Evolutionary conservation across 2,888 invertebrate species (phyloP), one percentile per base, ranked within the genome.

Genomic region (Poecilus cupreus): DNA sequence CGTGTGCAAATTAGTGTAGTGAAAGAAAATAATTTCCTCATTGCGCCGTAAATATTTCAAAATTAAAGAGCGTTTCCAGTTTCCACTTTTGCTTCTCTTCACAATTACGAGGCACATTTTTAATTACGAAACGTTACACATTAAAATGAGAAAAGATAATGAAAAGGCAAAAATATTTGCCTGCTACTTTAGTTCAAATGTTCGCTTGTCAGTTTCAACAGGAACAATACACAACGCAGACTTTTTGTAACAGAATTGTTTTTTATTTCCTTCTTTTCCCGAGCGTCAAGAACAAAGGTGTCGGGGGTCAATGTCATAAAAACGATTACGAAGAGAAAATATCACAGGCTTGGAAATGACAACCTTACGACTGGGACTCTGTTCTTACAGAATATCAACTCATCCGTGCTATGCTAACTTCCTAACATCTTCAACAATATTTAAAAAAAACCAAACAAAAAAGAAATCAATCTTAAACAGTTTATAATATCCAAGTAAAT

Each of bases 141-240:
- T 70, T 70, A 70, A 70, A 70, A 70, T 39, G 43, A 70, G 20
- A 70, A 70, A 70, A 70, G 70, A 70, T 39, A 70, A 70, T 70
- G 37, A 39, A 70, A 70, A 70, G 70, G 43, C 70, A 70, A 70
- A 70, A 70, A 39, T 70, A 70, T 39, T 70, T 70, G 70, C 43
- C 43, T 22, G 70, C 39, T 43, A 68, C 68, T 68, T 68, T 39
- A 68, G 18, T 20, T 13, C 32, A 39, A 68, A 68, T 70, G 70
- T n/a, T 18, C 39, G 16, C 43, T 70, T 70, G 39, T 70, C 37
- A 26, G 18, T 70, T 70, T 37, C 39, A 39, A 22, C 20, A 37
- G 6, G 70, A 70, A 70, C 70, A 70, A 70, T 70, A 70, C 70
- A 60, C 39, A 70, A 70, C 37, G 70, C 18, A 70, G 43, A 70